Conservation (phyloP, 2,888 invertebrate species). For the Nomada fabriciana region DNA sequence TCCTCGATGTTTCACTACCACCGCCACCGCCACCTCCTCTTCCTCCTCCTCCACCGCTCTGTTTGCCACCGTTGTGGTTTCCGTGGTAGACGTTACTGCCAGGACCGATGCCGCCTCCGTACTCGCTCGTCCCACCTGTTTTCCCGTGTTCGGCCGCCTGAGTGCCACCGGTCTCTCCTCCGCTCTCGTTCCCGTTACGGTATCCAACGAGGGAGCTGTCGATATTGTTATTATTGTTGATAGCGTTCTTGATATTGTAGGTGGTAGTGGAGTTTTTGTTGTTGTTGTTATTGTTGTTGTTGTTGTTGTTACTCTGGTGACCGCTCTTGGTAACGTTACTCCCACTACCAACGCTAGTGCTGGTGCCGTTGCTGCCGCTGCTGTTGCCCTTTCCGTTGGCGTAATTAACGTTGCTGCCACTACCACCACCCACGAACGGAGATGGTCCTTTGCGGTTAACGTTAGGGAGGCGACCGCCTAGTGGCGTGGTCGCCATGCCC, state of each 20-base stretch:
- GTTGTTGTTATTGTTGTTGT: neutral
- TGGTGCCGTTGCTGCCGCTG: constrained; percentile 53
- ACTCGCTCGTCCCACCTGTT: constrained; percentile 20
- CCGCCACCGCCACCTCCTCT: constrained; percentile 4
- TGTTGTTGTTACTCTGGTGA: constrained; percentile 11
- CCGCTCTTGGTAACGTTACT: constrained; percentile 18
- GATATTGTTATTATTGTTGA: constrained; percentile 14
- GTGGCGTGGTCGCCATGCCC: constrained; percentile 84
- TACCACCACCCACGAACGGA: constrained; percentile 78
- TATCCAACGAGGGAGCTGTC: constrained; percentile 13
- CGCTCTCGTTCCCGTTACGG: constrained; percentile 57
- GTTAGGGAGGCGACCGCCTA: constrained; percentile 84
- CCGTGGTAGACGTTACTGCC: neutral
- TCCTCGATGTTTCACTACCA: constrained; percentile 30
- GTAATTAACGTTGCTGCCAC: constrained; percentile 66
- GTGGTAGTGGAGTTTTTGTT: neutral
- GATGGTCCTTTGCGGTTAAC: constrained; percentile 82
- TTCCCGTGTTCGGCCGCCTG: neutral
- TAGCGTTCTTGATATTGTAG: neutral
- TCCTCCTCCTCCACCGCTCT: constrained; percentile 18
- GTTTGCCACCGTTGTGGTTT: constrained; percentile 27
- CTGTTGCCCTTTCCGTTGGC: constrained; percentile 49
- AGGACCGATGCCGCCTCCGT: neutral
- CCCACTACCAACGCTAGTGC: constrained; percentile 56
- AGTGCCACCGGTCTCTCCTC: neutral